These are phyloP conservation scores for Heloderma charlesbogerti DNA, from an alignment of 2,113 vertebrate genomes.

Conservation along the genomic window DNA sequence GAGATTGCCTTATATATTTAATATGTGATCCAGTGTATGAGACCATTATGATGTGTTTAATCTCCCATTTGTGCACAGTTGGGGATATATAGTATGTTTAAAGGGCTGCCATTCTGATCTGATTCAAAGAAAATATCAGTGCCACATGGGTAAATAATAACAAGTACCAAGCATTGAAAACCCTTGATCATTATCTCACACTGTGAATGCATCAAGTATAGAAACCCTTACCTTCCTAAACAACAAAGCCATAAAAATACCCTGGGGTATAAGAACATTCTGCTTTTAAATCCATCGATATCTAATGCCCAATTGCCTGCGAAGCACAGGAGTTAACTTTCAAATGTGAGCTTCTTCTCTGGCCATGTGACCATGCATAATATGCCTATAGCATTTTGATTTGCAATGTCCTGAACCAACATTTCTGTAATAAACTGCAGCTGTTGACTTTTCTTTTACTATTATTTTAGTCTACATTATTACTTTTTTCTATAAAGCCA, in stretches of 20 bases:
- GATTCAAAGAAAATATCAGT: not conserved
- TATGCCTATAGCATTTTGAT: not conserved
- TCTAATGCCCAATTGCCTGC: not conserved
- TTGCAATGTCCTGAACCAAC: not conserved
- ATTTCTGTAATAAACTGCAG: constrained; percentile 2
- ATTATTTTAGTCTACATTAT: not conserved
- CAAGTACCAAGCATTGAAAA: not conserved
- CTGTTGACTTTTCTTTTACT: not conserved
- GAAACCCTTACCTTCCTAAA: not conserved
- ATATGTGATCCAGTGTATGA: not conserved
- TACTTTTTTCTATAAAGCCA: not conserved
- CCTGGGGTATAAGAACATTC: not conserved
- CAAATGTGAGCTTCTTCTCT: not conserved
- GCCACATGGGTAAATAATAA: not conserved
- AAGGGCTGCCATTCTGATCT: not conserved
- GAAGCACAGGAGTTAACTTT: not conserved
- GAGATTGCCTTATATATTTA: not conserved
- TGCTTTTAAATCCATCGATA: not conserved
- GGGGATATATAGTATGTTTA: not conserved
- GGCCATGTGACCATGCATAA: not conserved
- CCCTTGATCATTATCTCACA: not conserved
- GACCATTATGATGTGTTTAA: not conserved
- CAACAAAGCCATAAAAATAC: not conserved
- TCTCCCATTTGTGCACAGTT: not conserved
- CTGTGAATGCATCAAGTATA: not conserved